Evolutionary conservation across 2,797 vertebrate genomes (phyloP).

Genomic region (Poeciliopsis paucimaculata): DNA sequence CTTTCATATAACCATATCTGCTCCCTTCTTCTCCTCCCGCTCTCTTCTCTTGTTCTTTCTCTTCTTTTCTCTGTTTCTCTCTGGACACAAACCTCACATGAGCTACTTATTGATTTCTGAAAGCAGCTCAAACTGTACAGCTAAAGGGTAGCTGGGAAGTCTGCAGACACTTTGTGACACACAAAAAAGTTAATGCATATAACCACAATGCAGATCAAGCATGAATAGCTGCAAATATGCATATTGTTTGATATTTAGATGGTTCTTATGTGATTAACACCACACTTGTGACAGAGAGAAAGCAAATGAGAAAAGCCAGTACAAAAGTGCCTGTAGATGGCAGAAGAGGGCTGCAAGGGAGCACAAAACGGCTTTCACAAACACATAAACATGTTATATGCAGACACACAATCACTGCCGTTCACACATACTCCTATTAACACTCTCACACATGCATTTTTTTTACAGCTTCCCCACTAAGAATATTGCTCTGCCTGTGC

Average conservation of each 20-base stretch:
- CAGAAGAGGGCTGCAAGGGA: slow-evolving; percentile 77
- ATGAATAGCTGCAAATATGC: slow-evolving; percentile 7
- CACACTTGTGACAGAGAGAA: slow-evolving; percentile 38
- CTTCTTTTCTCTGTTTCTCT: slow-evolving; percentile 20
- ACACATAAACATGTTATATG: slow-evolving; percentile 14
- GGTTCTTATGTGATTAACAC: slow-evolving; percentile 54
- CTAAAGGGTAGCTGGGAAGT: slow-evolving; percentile 39
- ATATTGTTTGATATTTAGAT: slow-evolving; percentile 37
- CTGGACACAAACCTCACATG: slow-evolving; percentile 69
- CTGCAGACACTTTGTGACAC: slow-evolving; percentile 28
- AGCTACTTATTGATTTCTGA: slow-evolving; percentile 72
- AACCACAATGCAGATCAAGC: slow-evolving; percentile 21
- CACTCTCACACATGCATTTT: slow-evolving; percentile 32
- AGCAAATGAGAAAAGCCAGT: slow-evolving; percentile 30
- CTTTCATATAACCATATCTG: slow-evolving; percentile 26
- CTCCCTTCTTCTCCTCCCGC: slow-evolving; percentile 12
- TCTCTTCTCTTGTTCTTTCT: slow-evolving; percentile 24
- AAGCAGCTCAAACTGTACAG: slow-evolving; percentile 37
- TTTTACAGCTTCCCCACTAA: slow-evolving; percentile 34
- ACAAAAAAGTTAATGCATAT: slow-evolving; percentile 10
- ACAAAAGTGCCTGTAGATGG: slow-evolving; percentile 75
- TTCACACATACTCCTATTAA: slow-evolving; percentile 37
- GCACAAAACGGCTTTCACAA: slow-evolving; percentile 27
- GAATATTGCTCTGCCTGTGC: slow-evolving; percentile 19
- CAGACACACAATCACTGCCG: slow-evolving; percentile 10